These are phyloP conservation scores for Sebastes umbrosus DNA, from an alignment of 2,797 vertebrate species.

Conservation along the genomic window DNA sequence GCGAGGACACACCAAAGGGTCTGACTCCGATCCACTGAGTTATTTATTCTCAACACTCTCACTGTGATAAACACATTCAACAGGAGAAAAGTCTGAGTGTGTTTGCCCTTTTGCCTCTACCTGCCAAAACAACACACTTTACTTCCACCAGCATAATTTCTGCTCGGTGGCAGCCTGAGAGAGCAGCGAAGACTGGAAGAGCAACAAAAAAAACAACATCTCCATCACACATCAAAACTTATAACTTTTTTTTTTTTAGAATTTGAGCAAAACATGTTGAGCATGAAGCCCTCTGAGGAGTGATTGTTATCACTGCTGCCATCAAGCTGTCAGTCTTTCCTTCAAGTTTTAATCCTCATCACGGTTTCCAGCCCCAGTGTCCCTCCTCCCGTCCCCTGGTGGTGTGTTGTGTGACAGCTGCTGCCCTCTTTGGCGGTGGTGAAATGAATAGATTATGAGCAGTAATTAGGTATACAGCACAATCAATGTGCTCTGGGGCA, in stretches of 20 bases:
- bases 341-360: constrained; percentile 47
- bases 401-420: constrained; percentile 98
- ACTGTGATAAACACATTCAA: constrained; percentile 46
- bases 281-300: constrained; percentile 5
- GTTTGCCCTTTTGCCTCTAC: constrained; percentile 45
- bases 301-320: constrained; percentile 22
- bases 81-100: constrained; percentile 4
- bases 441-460: constrained; percentile 99
- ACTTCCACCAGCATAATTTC: constrained; percentile 23
- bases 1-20: background rate
- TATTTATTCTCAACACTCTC: constrained; percentile 43
- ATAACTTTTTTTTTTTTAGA: background rate
- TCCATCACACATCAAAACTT: constrained; percentile 26
- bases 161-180: constrained; percentile 29
- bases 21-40: constrained; percentile 1
- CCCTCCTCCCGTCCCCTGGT: constrained; percentile 61
- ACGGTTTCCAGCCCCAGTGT: constrained; percentile 38
- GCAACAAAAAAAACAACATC: constrained; percentile 19
- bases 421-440: constrained; percentile 93
- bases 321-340: constrained; percentile 30
- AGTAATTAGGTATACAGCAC: constrained; percentile 99
- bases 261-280: constrained; percentile 35
- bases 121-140: constrained; percentile 47
- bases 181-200: constrained; percentile 11
- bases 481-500: constrained; percentile 99